A percentile compares a stretch with the other conserved stretches of the same genome.
Evolutionary conservation across 2,113 vertebrate species (phyloP).

Genomic region (Dipodomys spectabilis): DNA sequence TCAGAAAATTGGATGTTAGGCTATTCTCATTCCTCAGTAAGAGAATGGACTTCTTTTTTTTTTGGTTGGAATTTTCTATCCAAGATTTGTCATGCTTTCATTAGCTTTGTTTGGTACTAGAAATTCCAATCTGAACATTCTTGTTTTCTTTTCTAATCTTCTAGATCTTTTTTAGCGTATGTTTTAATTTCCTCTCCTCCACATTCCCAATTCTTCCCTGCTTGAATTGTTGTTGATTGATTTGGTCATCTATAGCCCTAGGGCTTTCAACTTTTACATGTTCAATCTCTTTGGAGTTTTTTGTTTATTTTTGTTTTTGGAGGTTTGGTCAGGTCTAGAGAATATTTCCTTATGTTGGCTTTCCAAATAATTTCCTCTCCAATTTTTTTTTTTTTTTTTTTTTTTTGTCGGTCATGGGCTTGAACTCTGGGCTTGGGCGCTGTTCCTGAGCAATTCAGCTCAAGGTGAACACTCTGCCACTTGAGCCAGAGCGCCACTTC

Average conservation of each 20-base stretch:
- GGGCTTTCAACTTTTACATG: background rate
- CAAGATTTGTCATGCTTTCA: background rate
- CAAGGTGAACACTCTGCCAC: too few species aligned
- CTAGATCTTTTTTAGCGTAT: background rate
- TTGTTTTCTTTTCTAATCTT: background rate
- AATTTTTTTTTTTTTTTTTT: background rate
- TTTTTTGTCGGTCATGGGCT: too few species aligned
- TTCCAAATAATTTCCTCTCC: background rate
- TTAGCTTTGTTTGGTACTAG: background rate
- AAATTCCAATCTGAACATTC: slow-evolving; percentile 5
- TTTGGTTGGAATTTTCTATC: background rate
- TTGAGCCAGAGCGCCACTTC: too few species aligned
- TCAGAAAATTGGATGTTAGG: background rate
- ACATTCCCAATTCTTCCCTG: background rate
- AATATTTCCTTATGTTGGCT: background rate
- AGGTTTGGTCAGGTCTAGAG: background rate
- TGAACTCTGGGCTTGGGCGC: background rate
- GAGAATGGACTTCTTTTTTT: background rate
- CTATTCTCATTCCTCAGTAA: background rate
- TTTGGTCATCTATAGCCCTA: background rate
- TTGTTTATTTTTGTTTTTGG: background rate
- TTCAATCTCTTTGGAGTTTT: background rate
- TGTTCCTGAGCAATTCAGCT: too few species aligned
- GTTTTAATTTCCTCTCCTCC: background rate
- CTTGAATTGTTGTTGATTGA: too few species aligned